Percentiles rank a stretch among this genome's conserved stretches.
These are phyloP conservation scores for Trichogramma pretiosum DNA, from an alignment of 1,140 invertebrate species.

Conservation along the genomic window DNA sequence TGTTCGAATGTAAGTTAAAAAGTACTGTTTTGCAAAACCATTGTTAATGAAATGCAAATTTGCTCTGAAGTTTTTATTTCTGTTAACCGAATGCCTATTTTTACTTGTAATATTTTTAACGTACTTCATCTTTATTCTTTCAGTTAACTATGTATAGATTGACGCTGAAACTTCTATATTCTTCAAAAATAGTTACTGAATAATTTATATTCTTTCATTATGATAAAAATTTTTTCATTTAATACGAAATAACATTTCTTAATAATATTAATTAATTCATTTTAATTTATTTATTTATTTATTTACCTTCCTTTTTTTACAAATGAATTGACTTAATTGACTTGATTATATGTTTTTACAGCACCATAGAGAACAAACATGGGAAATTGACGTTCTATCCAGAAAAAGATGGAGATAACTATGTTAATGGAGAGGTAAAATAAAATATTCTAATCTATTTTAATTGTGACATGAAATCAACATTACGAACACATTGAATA, in stretches of 20 bases:
- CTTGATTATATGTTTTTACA: slow-evolving; percentile 22
- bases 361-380: slow-evolving; percentile 42
- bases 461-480: slow-evolving; percentile 2
- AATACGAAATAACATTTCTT: too few relatives aligned
- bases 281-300: background rate
- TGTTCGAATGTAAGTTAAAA: too few relatives aligned
- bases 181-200: too few relatives aligned
- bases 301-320: background rate
- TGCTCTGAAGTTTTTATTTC: too few relatives aligned
- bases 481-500: slow-evolving; percentile 8
- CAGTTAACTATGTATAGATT: too few relatives aligned
- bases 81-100: too few relatives aligned
- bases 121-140: too few relatives aligned
- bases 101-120: too few relatives aligned
- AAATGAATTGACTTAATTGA: background rate
- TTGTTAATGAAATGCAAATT: too few relatives aligned
- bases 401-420: slow-evolving; percentile 50
- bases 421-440: slow-evolving; percentile 57
- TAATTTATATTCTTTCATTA: background rate
- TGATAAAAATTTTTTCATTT: background rate
- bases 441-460: background rate
- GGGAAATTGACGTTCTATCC: slow-evolving; percentile 42
- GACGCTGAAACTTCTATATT: too few relatives aligned
- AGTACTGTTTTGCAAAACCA: too few relatives aligned
- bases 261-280: background rate